These are phyloP conservation scores for Apus apus DNA, from an alignment of 2,113 vertebrate species.

Conservation along the genomic window DNA sequence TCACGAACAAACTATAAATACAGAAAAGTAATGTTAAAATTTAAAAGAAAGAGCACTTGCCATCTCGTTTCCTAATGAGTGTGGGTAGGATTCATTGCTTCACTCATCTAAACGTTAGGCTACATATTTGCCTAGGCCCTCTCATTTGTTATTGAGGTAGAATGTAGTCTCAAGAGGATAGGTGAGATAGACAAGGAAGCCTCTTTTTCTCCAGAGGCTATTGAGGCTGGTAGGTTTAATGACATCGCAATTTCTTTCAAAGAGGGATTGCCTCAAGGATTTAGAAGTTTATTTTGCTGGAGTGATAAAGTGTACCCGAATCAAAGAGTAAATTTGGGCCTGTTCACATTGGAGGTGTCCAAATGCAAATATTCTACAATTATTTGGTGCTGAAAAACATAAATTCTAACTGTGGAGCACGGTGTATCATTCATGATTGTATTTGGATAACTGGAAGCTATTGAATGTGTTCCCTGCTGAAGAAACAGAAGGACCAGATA, in stretches of 20 bases:
- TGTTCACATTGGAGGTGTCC: background rate
- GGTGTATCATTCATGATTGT: background rate
- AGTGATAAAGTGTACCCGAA: background rate
- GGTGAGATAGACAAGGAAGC: background rate
- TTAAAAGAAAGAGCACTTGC: background rate
- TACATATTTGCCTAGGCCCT: background rate
- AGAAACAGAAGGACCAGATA: background rate
- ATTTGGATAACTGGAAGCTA: background rate
- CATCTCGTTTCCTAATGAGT: background rate
- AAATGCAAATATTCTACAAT: background rate
- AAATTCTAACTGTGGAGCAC: background rate
- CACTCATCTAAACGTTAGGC: background rate
- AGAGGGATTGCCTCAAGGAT: background rate
- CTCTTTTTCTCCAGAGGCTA: background rate
- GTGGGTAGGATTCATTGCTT: background rate
- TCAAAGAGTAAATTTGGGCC: background rate
- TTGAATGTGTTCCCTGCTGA: background rate
- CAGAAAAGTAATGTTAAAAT: background rate
- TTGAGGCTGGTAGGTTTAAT: background rate
- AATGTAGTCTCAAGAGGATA: background rate
- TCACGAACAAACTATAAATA: slow-evolving; percentile 85
- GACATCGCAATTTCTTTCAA: background rate
- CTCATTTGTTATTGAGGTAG: background rate
- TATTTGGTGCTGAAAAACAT: background rate
- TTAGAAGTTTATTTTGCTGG: background rate